phyloP scores from a whole-genome alignment of 2,113 vertebrate species.

The Myrmecophaga tridactyla region DNA sequence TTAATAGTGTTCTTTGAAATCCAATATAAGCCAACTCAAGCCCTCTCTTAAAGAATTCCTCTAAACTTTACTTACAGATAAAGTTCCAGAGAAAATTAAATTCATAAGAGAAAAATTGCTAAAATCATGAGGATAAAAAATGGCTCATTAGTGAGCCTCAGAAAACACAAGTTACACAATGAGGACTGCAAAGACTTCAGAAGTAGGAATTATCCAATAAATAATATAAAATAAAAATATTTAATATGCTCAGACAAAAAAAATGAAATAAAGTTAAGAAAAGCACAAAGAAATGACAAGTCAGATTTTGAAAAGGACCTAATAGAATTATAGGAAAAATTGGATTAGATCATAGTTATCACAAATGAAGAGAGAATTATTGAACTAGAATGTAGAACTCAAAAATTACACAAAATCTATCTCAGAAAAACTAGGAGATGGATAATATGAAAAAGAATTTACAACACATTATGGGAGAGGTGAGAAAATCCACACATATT shows the following conservation, averaged over 20 bases:
- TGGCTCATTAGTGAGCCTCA: not conserved
- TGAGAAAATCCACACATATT: not conserved
- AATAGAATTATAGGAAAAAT: not conserved
- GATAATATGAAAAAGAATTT: not conserved
- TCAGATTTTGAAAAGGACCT: not conserved
- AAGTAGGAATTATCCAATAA: not conserved
- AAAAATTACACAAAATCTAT: not conserved
- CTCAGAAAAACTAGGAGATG: not conserved
- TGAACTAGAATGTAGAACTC: not conserved
- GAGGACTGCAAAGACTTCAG: not conserved
- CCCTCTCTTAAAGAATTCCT: not conserved
- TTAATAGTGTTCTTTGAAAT: not conserved
- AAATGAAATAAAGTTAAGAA: conserved; percentile 6
- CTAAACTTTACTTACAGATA: conserved; percentile 9
- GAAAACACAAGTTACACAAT: not conserved
- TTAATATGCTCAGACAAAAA: not conserved
- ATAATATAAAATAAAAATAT: not conserved
- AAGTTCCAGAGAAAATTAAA: not conserved
- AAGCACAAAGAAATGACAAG: not conserved
- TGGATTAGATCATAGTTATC: not conserved
- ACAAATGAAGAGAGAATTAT: not conserved
- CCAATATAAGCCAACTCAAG: not conserved
- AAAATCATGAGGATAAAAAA: not conserved
- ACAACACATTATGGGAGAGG: not conserved
- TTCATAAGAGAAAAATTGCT: not conserved